phyloP scores from a whole-genome alignment of 2,888 invertebrate species.

The Cosmorhoe ocellata region DNA sequence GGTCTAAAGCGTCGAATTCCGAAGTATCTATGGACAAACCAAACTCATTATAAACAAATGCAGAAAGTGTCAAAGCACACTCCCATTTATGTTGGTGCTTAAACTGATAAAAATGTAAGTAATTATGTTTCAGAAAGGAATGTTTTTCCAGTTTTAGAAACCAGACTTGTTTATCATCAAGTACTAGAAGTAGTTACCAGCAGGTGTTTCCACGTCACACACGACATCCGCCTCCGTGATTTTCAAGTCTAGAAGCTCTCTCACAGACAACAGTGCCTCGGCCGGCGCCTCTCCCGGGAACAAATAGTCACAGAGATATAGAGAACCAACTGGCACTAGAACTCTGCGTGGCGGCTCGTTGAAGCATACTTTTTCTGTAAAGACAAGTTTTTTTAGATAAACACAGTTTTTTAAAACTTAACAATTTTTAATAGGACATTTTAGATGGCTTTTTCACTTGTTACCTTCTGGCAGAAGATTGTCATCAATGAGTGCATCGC shows the following conservation, averaged over 20 bases:
- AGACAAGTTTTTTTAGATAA: no score
- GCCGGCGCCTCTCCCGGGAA: constrained; percentile 95
- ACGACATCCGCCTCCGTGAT: constrained; percentile 87
- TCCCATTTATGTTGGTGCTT: not conserved
- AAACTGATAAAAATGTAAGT: no score
- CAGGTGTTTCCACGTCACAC: constrained; percentile 89
- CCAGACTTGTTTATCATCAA: no score
- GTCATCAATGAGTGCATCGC: constrained; percentile 95
- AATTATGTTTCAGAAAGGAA: no score
- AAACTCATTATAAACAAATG: not conserved
- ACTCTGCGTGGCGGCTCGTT: constrained; percentile 95
- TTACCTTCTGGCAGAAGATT: constrained; percentile 86
- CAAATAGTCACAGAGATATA: constrained; percentile 93
- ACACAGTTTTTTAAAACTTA: no score
- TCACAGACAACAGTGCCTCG: constrained; percentile 90
- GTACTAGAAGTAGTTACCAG: constrained; percentile 77
- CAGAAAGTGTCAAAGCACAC: no score
- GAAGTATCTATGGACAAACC: constrained; percentile 62
- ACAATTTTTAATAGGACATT: no score
- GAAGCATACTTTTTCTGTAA: constrained; percentile 88
- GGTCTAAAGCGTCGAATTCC: constrained; percentile 75
- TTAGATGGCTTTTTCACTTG: not conserved
- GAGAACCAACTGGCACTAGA: constrained; percentile 85
- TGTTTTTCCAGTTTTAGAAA: no score
- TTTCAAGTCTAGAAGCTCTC: constrained; percentile 90